Percentiles rank a stretch among this genome's conserved stretches.
phyloP scores from a whole-genome alignment of 2,888 invertebrate species.

The Drosophila affinis region DNA sequence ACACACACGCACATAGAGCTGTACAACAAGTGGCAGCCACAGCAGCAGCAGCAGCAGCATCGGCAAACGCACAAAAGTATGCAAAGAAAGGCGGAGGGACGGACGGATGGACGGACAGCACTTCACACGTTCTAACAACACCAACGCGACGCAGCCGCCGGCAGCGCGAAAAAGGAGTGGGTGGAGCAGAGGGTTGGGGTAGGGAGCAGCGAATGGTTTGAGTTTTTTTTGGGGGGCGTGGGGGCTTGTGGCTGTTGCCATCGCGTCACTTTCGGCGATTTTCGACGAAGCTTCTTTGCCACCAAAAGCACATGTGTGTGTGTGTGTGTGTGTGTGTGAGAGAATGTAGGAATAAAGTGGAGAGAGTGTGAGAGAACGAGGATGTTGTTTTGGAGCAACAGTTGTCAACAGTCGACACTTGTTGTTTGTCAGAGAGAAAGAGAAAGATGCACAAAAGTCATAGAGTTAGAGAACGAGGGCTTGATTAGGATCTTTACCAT shows the following conservation, averaged over 20 bases:
- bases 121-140: constrained; percentile 74
- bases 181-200: background rate
- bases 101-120: constrained; percentile 40
- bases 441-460: background rate
- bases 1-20: constrained; percentile 34
- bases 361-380: background rate
- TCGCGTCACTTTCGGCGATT: constrained; percentile 74
- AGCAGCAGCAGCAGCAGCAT: constrained; percentile 17
- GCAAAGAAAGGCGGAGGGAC: constrained; percentile 64
- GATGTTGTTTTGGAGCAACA: constrained; percentile 54
- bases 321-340: constrained; percentile 1
- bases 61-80: constrained; percentile 72
- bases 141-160: constrained; percentile 37
- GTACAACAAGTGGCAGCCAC: constrained; percentile 71
- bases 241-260: constrained; percentile 23
- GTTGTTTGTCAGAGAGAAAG: constrained; percentile 48
- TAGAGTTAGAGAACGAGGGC: background rate
- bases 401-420: constrained; percentile 68
- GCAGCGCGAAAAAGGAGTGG: constrained; percentile 28
- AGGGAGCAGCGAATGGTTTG: constrained; percentile 44
- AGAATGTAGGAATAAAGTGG: background rate
- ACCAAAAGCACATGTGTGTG: constrained; percentile 9
- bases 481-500: background rate
- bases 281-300: constrained; percentile 57
- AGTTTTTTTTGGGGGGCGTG: background rate